These are phyloP conservation scores for Microctenopoma lineatum DNA, from an alignment of 2,797 vertebrate species.

Conservation along the genomic window DNA sequence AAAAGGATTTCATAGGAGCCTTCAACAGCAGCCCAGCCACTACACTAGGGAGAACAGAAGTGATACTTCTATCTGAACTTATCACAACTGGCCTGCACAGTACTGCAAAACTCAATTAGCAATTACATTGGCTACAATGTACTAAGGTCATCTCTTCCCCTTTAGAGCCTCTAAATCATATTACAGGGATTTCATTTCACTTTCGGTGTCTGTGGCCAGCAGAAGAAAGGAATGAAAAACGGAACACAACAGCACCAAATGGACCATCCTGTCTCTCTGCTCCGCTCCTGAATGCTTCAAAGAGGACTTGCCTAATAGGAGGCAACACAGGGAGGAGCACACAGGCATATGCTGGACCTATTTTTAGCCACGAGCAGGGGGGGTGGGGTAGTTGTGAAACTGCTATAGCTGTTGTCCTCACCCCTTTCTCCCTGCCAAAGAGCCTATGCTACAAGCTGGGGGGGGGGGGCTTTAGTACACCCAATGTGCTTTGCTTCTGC, in stretches of 20 bases:
- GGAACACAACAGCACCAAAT: slow-evolving; percentile 66
- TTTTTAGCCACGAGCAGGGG: slow-evolving; percentile 70
- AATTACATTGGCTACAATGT: slow-evolving; percentile 49
- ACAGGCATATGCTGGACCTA: slow-evolving; percentile 69
- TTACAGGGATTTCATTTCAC: slow-evolving; percentile 74
- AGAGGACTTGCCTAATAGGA: slow-evolving; percentile 73
- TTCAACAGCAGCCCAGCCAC: background rate
- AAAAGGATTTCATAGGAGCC: too few relatives aligned
- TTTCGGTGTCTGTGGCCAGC: slow-evolving; percentile 49
- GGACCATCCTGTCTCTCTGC: slow-evolving; percentile 47
- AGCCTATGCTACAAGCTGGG: slow-evolving; percentile 40
- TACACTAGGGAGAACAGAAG: slow-evolving; percentile 12
- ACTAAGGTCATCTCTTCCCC: slow-evolving; percentile 45
- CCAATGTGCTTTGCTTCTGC: slow-evolving; percentile 54
- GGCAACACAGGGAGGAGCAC: slow-evolving; percentile 68
- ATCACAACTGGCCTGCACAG: slow-evolving; percentile 32
- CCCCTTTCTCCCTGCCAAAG: slow-evolving; percentile 53
- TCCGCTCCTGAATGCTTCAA: slow-evolving; percentile 65
- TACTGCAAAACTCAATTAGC: slow-evolving; percentile 63
- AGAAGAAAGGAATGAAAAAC: slow-evolving; percentile 60
- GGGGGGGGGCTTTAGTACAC: slow-evolving; percentile 48
- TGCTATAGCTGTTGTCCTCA: slow-evolving; percentile 55
- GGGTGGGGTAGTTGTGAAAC: slow-evolving; percentile 58
- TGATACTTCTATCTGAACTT: slow-evolving; percentile 18
- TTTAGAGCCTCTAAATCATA: slow-evolving; percentile 67